Conservation (phyloP, 2,797 vertebrate species). For the Darevskia nairensis region DNA sequence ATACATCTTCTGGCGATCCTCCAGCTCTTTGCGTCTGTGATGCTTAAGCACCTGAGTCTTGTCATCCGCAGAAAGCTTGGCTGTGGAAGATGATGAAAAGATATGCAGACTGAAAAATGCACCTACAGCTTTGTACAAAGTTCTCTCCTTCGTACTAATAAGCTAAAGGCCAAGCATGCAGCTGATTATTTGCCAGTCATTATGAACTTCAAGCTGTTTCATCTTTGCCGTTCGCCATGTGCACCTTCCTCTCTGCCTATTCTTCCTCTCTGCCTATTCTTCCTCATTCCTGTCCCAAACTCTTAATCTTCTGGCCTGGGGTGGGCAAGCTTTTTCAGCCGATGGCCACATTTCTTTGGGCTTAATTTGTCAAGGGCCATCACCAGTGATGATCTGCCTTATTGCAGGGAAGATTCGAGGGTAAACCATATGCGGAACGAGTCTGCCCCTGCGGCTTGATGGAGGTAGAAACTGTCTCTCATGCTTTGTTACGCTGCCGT, state of each 20-base stretch:
- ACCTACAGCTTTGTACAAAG: background rate
- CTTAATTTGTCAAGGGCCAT: too few species aligned
- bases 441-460: too few species aligned
- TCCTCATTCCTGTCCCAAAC: background rate
- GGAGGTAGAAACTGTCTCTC: too few species aligned
- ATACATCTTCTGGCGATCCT: conserved; percentile 87
- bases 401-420: too few species aligned
- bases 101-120: background rate
- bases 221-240: background rate
- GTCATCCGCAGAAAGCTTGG: conserved; percentile 87
- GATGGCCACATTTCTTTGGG: too few species aligned
- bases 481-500: too few species aligned
- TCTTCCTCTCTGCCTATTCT: too few species aligned
- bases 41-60: conserved; percentile 89
- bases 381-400: too few species aligned
- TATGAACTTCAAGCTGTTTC: background rate
- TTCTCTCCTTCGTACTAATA: background rate
- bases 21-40: conserved; percentile 91
- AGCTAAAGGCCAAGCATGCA: background rate
- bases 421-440: too few species aligned
- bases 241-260: background rate
- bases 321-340: too few species aligned
- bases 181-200: background rate
- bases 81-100: conserved; percentile 71
- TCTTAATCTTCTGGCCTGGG: too few species aligned